These are phyloP conservation scores for Caradrina kadenii DNA, from an alignment of 2,888 invertebrate species.

Conservation along the genomic window DNA sequence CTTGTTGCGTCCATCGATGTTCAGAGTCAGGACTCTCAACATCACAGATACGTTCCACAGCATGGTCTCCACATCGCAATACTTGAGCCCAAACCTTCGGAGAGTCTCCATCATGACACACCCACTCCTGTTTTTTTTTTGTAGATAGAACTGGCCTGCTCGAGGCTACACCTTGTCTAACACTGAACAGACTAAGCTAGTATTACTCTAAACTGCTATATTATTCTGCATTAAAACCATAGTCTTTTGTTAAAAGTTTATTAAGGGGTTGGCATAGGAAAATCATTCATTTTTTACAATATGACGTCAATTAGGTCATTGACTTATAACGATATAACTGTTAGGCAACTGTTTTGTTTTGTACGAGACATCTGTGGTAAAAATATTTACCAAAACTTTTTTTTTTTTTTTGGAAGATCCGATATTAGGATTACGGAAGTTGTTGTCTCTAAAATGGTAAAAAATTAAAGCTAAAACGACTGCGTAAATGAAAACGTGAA, in stretches of 20 bases:
- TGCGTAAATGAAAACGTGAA: neutral
- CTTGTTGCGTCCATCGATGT: slow-evolving; percentile 68
- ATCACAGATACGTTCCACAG: slow-evolving; percentile 73
- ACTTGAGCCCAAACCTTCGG: slow-evolving; percentile 66
- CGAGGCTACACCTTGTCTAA: slow-evolving; percentile 7
- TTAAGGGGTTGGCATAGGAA: neutral
- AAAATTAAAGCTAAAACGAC: neutral
- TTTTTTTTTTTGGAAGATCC: neutral
- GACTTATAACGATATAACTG: neutral
- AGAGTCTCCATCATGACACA: slow-evolving; percentile 38
- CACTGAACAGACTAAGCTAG: slow-evolving; percentile 10
- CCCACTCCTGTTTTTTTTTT: neutral
- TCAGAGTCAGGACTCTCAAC: slow-evolving; percentile 68
- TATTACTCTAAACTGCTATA: neutral
- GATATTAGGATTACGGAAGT: neutral
- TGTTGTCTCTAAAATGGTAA: neutral
- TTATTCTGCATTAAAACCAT: slow-evolving; percentile 13
- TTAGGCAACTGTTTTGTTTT: slow-evolving; percentile 13
- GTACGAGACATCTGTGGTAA: neutral
- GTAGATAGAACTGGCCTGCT: slow-evolving; percentile 8
- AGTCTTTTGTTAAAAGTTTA: neutral
- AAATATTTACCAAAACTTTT: neutral
- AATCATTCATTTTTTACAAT: neutral
- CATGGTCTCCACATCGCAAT: slow-evolving; percentile 76
- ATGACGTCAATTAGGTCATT: neutral